These are phyloP conservation scores for Agapostemon virescens DNA, from an alignment of 2,888 invertebrate genomes.

Conservation along the genomic window DNA sequence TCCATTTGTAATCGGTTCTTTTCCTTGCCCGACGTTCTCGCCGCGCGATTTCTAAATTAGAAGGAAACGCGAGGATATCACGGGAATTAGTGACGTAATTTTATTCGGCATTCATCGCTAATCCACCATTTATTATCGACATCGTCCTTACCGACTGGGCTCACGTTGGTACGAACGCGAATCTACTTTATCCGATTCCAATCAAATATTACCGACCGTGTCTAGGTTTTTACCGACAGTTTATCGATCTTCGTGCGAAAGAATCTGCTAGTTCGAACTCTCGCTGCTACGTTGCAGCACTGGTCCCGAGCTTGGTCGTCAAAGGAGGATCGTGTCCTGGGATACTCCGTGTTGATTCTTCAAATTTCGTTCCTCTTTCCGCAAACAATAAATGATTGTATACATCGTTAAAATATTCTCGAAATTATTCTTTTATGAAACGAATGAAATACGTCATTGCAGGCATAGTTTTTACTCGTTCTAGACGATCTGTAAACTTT, in stretches of 20 bases:
- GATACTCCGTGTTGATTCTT: neutral
- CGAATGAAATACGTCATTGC: neutral
- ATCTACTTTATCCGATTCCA: constrained; percentile 13
- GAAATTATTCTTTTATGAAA: neutral
- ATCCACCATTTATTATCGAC: constrained; percentile 2
- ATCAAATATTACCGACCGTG: constrained; percentile 34
- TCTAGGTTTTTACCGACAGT: constrained; percentile 51
- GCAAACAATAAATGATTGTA: neutral
- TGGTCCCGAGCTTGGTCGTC: constrained; percentile 26
- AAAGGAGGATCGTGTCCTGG: neutral
- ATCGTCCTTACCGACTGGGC: constrained; percentile 28
- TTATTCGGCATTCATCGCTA: neutral
- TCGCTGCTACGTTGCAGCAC: constrained; percentile 68
- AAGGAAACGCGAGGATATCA: neutral
- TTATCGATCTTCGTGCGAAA: constrained; percentile 57
- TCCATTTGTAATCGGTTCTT: neutral
- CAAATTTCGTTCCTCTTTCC: no score
- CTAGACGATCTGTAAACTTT: neutral
- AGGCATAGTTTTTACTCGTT: neutral
- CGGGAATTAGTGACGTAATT: neutral
- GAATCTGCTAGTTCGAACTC: neutral
- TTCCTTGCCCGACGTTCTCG: neutral
- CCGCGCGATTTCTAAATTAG: neutral
- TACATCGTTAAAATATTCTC: neutral
- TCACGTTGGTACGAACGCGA: neutral